Conservation (phyloP, 2,888 invertebrate genomes). For the Atethmia centrago region DNA sequence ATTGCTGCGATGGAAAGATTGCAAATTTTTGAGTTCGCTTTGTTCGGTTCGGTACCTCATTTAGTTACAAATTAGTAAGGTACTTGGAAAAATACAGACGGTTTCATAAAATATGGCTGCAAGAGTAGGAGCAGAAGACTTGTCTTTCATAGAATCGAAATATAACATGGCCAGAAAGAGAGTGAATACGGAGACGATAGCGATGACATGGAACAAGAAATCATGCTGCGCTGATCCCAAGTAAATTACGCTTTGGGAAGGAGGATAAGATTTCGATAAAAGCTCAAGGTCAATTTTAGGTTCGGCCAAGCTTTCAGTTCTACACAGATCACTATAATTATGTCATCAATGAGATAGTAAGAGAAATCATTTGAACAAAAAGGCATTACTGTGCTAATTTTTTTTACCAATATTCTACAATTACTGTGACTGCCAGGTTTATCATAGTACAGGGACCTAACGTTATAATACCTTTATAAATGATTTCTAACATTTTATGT, state of each 20-base stretch:
- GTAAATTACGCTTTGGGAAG: background rate
- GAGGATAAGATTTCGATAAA: background rate
- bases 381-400: background rate
- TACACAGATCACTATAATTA: background rate
- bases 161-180: too few relatives aligned
- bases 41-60: constrained; percentile 61
- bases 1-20: constrained; percentile 73
- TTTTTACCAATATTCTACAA: too few relatives aligned
- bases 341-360: background rate
- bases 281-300: too few relatives aligned
- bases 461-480: too few relatives aligned
- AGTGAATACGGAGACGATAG: too few relatives aligned
- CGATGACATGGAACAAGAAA: background rate
- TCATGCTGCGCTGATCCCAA: background rate
- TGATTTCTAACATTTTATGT: too few relatives aligned
- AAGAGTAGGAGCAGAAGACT: background rate
- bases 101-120: background rate
- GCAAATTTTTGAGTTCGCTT: constrained; percentile 70
- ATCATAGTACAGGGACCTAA: too few relatives aligned
- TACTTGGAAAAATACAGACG: constrained; percentile 1
- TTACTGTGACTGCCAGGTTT: too few relatives aligned
- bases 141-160: too few relatives aligned
- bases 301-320: background rate
- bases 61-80: constrained; percentile 39
- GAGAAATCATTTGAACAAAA: background rate